A percentile compares a stretch with the other conserved stretches of the same genome.
Conservation (phyloP, 2,888 invertebrate genomes). For the Ochropleura leucogaster region DNA sequence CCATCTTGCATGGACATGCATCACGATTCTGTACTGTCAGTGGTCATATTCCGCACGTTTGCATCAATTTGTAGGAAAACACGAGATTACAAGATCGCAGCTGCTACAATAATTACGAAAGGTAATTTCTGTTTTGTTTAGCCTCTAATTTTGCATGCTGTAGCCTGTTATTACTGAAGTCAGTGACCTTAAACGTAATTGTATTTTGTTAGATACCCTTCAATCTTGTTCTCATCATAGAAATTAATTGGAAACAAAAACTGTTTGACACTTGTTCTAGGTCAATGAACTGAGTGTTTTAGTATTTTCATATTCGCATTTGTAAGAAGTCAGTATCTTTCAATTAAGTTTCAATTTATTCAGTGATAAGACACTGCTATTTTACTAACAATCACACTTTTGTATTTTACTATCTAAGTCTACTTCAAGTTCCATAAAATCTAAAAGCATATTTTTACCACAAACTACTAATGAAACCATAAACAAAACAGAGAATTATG, state of each 20-base stretch:
- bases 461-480: neutral
- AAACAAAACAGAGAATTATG: neutral
- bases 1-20: constrained; percentile 43
- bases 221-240: constrained; percentile 43
- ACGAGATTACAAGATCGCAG: constrained; percentile 26
- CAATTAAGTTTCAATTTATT: neutral
- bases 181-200: constrained; percentile 53
- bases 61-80: constrained; percentile 45
- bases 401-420: too few species aligned
- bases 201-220: constrained; percentile 41
- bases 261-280: constrained; percentile 6
- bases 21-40: constrained; percentile 46
- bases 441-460: neutral
- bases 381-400: neutral
- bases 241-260: constrained; percentile 34
- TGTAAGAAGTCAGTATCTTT: too few species aligned
- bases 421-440: neutral
- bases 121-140: constrained; percentile 49
- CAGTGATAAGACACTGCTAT: neutral
- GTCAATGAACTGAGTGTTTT: constrained; percentile 32
- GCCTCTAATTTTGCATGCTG: constrained; percentile 38
- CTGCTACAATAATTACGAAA: constrained; percentile 46
- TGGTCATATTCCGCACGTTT: constrained; percentile 54
- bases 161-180: constrained; percentile 46
- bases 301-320: neutral